Conservation (phyloP, 2,888 invertebrate species). For the Mythimna lalbum region DNA sequence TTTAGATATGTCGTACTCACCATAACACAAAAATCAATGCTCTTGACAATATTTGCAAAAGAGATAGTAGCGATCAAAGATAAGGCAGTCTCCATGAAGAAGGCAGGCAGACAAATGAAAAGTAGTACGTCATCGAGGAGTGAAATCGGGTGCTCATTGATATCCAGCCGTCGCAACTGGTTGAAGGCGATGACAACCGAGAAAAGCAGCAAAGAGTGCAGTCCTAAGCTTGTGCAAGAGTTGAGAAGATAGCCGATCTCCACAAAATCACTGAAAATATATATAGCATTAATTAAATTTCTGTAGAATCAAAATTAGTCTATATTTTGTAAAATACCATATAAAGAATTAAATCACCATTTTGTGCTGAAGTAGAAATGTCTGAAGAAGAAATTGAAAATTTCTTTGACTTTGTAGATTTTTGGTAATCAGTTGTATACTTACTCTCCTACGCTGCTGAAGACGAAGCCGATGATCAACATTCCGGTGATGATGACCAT, state of each 20-base stretch:
- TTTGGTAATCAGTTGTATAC: constrained; percentile 52
- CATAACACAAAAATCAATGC: constrained; percentile 89
- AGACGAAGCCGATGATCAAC: constrained; percentile 86
- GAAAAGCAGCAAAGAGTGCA: constrained; percentile 91
- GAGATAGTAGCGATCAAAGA: constrained; percentile 92
- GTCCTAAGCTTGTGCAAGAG: constrained; percentile 87
- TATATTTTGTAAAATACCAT: too few relatives aligned
- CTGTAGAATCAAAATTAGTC: neutral
- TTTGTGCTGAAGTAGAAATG: neutral
- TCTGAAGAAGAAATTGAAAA: neutral
- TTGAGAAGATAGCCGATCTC: constrained; percentile 88
- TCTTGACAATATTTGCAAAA: constrained; percentile 86
- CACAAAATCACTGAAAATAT: constrained; percentile 84
- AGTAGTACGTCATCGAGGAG: constrained; percentile 93
- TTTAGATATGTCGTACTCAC: constrained; percentile 74
- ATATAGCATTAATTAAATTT: neutral
- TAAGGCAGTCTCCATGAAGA: constrained; percentile 93
- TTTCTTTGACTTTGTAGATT: neutral
- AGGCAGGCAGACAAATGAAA: constrained; percentile 93
- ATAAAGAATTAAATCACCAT: neutral
- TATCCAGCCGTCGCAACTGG: constrained; percentile 92
- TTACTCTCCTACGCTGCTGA: constrained; percentile 88
- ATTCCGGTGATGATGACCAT: constrained; percentile 87
- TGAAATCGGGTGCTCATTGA: constrained; percentile 92
- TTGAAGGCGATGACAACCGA: constrained; percentile 91